A percentile compares a stretch with the other conserved stretches of the same genome.
Conservation (phyloP, 1,140 invertebrate species). For the Bombus terrestris region DNA sequence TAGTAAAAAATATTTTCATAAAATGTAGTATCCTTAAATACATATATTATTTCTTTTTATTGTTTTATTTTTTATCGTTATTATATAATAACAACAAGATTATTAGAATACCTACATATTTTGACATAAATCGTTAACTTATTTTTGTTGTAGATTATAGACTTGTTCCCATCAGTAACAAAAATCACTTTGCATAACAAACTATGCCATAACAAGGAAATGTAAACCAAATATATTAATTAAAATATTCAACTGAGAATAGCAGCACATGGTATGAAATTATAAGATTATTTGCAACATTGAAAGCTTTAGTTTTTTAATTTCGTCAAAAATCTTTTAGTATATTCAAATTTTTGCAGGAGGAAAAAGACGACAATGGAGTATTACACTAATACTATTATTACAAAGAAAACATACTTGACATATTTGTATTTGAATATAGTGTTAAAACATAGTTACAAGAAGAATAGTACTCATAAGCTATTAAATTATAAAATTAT, state of each 20-base stretch:
- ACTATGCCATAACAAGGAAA: background rate
- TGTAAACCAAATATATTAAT: background rate
- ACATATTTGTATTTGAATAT: background rate
- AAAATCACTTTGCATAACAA: background rate
- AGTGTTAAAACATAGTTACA: background rate
- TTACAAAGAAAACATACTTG: background rate
- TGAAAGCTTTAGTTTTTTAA: background rate
- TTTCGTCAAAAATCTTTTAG: background rate
- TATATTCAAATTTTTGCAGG: background rate
- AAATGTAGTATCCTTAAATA: background rate
- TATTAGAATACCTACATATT: no score
- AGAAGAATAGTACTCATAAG: background rate
- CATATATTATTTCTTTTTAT: background rate
- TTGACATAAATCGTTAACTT: background rate
- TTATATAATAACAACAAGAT: no score
- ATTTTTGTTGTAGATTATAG: background rate
- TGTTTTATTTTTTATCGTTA: background rate
- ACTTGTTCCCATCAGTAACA: background rate
- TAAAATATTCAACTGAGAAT: background rate
- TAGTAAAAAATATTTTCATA: background rate
- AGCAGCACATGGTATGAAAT: background rate
- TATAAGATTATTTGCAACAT: background rate
- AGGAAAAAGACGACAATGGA: background rate
- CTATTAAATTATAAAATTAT: background rate
- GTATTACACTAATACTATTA: no score